These are phyloP conservation scores for Elaphurus davidianus DNA, from an alignment of 2,113 vertebrate genomes.

Conservation along the genomic window DNA sequence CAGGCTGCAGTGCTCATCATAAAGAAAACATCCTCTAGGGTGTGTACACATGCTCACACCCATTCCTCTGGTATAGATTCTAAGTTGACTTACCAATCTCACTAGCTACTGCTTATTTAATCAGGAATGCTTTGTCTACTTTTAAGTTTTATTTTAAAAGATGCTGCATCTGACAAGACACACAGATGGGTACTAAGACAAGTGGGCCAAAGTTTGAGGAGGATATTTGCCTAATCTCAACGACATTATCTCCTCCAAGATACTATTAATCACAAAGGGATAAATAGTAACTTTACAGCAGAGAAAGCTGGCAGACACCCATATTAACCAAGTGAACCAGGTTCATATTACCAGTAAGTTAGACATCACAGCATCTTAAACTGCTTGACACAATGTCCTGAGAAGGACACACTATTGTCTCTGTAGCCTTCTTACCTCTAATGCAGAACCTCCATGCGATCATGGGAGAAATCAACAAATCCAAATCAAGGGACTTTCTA, in stretches of 20 bases:
- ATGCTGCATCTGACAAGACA: neutral
- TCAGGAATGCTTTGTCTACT: neutral
- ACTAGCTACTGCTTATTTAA: neutral
- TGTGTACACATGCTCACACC: no score
- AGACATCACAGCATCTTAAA: neutral
- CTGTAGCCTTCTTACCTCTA: neutral
- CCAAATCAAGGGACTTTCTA: neutral
- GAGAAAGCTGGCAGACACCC: neutral
- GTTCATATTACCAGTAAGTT: neutral
- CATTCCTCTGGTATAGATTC: neutral
- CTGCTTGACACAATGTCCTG: neutral
- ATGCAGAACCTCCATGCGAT: neutral
- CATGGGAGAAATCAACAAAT: neutral
- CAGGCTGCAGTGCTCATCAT: neutral
- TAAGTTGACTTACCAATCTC: neutral
- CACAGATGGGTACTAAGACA: neutral
- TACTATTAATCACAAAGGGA: neutral
- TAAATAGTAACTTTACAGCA: neutral
- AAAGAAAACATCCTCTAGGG: neutral
- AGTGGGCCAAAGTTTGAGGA: neutral
- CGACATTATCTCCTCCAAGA: neutral
- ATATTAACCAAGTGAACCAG: neutral
- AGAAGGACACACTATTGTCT: neutral
- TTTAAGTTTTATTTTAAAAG: neutral
- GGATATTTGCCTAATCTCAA: neutral